Percentiles rank a stretch among this genome's conserved stretches.
phyloP scores from a whole-genome alignment of 2,888 invertebrate species.

The Drosophila anomalata region DNA sequence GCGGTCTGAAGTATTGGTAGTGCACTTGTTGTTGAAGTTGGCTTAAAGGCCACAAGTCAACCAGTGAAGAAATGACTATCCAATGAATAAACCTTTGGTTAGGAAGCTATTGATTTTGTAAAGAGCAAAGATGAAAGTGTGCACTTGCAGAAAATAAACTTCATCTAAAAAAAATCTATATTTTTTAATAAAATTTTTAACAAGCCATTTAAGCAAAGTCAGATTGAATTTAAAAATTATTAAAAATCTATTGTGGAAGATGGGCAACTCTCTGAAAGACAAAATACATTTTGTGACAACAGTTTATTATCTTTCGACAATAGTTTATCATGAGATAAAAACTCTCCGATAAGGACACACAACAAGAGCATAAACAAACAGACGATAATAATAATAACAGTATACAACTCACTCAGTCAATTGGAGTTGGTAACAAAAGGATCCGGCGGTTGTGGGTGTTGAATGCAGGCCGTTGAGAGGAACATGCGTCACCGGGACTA shows the following conservation, averaged over 20 bases:
- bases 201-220: not conserved
- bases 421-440: slow-evolving; percentile 47
- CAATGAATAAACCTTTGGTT: slow-evolving; percentile 13
- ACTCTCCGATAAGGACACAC: slow-evolving; percentile 68
- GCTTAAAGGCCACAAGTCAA: slow-evolving; percentile 11
- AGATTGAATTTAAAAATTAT: not conserved
- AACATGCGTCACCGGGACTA: slow-evolving; percentile 64
- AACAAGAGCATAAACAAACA: slow-evolving; percentile 66
- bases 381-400: slow-evolving; percentile 76
- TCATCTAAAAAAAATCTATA: not conserved
- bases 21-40: slow-evolving; percentile 54
- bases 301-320: slow-evolving; percentile 68
- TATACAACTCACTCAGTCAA: slow-evolving; percentile 44
- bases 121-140: slow-evolving; percentile 1
- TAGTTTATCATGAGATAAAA: slow-evolving; percentile 75
- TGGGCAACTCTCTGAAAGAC: slow-evolving; percentile 28
- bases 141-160: not conserved
- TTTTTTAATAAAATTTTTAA: not conserved
- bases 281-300: slow-evolving; percentile 51
- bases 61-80: not conserved
- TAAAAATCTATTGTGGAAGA: slow-evolving; percentile 4
- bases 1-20: slow-evolving; percentile 6
- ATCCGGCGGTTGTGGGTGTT: slow-evolving; percentile 41
- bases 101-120: slow-evolving; percentile 7
- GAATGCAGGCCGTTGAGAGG: slow-evolving; percentile 58